Evolutionary conservation across 2,113 vertebrate species (phyloP).

Genomic region (Mixornis gularis): DNA sequence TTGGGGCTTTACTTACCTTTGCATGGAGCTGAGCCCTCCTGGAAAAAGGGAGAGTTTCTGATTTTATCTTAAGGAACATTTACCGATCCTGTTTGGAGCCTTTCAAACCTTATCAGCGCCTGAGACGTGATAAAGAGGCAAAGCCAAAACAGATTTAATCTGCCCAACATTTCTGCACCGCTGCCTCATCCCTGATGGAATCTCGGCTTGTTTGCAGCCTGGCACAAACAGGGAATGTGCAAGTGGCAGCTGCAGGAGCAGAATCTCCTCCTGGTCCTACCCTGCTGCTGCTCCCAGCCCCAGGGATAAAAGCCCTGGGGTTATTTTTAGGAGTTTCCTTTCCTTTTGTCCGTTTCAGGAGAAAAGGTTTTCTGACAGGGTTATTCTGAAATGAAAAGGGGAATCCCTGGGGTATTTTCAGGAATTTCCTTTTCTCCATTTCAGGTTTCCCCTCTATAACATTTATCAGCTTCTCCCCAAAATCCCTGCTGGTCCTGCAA

Average conservation of each 20-base stretch:
- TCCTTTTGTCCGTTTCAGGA: no score
- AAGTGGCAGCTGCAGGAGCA: neutral
- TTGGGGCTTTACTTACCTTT: neutral
- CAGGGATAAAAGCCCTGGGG: neutral
- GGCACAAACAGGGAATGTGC: neutral
- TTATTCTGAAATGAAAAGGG: neutral
- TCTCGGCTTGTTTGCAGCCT: neutral
- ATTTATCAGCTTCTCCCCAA: neutral
- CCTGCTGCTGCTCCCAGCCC: fast-evolving
- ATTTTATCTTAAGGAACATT: neutral
- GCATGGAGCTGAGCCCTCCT: neutral
- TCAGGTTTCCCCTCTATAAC: fast-evolving
- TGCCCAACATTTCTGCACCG: neutral
- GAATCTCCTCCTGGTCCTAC: neutral
- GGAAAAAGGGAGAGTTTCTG: neutral
- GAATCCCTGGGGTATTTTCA: fast-evolving
- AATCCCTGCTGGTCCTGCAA: fast-evolving
- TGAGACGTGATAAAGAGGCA: neutral
- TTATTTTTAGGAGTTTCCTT: no score
- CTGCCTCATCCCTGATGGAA: neutral
- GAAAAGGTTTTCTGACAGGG: no score
- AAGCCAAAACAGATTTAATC: neutral
- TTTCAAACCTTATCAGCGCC: neutral
- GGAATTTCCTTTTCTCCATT: neutral
- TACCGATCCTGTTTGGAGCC: neutral